Conservation (phyloP, 2,113 vertebrate genomes). For the Bubo scandiacus region DNA sequence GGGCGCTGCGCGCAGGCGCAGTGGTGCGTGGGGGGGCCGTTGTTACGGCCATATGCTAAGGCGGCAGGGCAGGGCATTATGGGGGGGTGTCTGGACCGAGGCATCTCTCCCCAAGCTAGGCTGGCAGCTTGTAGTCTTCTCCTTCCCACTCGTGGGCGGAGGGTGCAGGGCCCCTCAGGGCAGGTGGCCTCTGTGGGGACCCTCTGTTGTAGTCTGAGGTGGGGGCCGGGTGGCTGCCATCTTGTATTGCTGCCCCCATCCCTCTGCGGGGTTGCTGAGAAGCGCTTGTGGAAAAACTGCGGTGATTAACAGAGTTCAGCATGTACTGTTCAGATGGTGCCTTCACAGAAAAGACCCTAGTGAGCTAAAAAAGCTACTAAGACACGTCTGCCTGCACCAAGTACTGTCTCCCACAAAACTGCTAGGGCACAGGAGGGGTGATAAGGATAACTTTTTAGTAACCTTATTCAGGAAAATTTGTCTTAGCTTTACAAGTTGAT, state of each 20-base stretch:
- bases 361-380: neutral
- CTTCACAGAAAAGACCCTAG: neutral
- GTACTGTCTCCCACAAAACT: neutral
- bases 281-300: fast-evolving
- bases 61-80: no score
- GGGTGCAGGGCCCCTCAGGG: neutral
- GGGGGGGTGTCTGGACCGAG: fast-evolving
- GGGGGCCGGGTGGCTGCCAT: no score
- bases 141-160: neutral
- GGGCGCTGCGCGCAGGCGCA: neutral
- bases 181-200: neutral
- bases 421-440: no score
- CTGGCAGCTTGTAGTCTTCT: no score
- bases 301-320: no score
- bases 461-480: neutral
- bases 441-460: neutral
- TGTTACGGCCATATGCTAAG: no score
- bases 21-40: no score
- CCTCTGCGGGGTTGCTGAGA: fast-evolving
- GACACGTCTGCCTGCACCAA: neutral
- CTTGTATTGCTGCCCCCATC: neutral
- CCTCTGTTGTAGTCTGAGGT: neutral
- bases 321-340: fast-evolving
- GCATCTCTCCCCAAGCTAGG: fast-evolving
- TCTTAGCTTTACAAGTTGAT: neutral